phyloP scores from a whole-genome alignment of 92 coral and sea anemone species.

The Palythoa grandiflora region DNA sequence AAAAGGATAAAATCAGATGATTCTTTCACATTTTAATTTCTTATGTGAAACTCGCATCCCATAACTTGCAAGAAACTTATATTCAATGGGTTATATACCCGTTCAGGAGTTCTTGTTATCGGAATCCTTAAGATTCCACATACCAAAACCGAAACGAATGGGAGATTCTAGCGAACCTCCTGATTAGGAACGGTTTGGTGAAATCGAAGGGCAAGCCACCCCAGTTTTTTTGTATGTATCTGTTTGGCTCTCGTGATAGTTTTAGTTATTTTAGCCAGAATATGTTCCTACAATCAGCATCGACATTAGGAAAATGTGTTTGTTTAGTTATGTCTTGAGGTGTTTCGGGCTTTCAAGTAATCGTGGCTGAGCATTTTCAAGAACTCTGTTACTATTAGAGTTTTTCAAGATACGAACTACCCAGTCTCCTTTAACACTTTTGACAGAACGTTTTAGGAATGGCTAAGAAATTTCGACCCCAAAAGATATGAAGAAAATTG shows the following conservation, averaged over 20 bases:
- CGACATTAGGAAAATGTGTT: no score
- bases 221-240: conserved; percentile 52
- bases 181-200: conserved; percentile 95
- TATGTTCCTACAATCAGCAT: no score
- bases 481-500: no score
- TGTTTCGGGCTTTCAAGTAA: no score
- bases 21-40: background rate
- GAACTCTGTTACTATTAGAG: no score
- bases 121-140: conserved; percentile 79
- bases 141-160: conserved; percentile 89
- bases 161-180: conserved; percentile 98
- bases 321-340: no score
- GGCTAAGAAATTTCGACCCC: no score
- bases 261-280: no score
- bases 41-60: background rate
- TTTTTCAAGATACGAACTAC: no score
- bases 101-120: rapidly evolving
- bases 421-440: no score
- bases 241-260: background rate
- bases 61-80: background rate
- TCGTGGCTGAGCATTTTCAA: no score
- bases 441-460: no score
- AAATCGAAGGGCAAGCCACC: conserved; percentile 84
- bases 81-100: background rate
- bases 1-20: background rate